Percentiles rank a stretch among this genome's conserved stretches.
Conservation (phyloP, 2,888 invertebrate genomes). For the Hydriomena furcata region DNA sequence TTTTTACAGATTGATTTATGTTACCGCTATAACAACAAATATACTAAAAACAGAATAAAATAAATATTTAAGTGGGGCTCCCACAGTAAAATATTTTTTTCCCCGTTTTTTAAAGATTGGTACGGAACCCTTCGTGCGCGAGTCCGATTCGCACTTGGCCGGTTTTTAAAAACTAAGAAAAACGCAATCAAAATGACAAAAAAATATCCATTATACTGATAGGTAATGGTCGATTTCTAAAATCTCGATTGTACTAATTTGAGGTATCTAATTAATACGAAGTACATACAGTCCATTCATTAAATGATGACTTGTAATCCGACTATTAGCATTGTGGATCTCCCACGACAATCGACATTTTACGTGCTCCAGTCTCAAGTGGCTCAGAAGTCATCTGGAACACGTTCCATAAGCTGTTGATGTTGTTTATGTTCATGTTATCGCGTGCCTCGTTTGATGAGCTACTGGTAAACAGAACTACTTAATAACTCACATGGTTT, state of each 20-base stretch:
- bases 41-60: too few relatives aligned
- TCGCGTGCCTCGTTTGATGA: slow-evolving; percentile 59
- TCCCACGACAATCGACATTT: slow-evolving; percentile 33
- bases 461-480: slow-evolving; percentile 51
- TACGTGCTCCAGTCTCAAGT: slow-evolving; percentile 37
- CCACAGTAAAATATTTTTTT: too few relatives aligned
- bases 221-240: too few relatives aligned
- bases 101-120: too few relatives aligned
- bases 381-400: slow-evolving; percentile 36
- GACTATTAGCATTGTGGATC: slow-evolving; percentile 26
- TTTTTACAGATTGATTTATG: too few relatives aligned
- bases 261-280: slow-evolving; percentile 19
- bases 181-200: too few relatives aligned
- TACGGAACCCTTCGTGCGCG: too few relatives aligned
- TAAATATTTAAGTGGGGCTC: too few relatives aligned
- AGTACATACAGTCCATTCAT: slow-evolving; percentile 23
- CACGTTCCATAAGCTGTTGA: slow-evolving; percentile 33
- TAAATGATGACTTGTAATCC: slow-evolving; percentile 36
- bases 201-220: too few relatives aligned
- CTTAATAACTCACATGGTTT: slow-evolving; percentile 47
- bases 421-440: slow-evolving; percentile 56
- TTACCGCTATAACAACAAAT: too few relatives aligned
- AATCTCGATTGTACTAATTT: background rate
- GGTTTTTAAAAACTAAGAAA: too few relatives aligned
- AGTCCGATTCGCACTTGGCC: too few relatives aligned